Percentiles rank a stretch among this genome's conserved stretches.
phyloP scores from a whole-genome alignment of 2,113 vertebrate genomes.

The Eolophus roseicapilla region DNA sequence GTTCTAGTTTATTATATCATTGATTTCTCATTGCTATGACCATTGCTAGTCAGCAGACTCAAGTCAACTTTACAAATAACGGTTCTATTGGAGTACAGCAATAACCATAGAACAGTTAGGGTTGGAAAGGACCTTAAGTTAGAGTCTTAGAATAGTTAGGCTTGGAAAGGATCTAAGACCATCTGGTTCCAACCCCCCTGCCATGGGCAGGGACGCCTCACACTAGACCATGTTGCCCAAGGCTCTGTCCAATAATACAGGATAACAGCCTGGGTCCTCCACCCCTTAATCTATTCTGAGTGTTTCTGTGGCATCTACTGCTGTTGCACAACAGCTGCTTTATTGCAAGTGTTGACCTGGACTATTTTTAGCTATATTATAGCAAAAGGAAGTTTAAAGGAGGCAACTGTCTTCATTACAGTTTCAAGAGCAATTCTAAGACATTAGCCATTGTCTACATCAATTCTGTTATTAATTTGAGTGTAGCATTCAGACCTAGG shows the following conservation, averaged over 20 bases:
- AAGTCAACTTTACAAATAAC: background rate
- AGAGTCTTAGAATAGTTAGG: too few relatives aligned
- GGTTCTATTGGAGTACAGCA: too few relatives aligned
- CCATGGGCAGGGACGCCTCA: too few relatives aligned
- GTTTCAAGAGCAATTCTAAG: conserved; percentile 15
- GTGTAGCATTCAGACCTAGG: background rate
- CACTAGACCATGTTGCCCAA: too few relatives aligned
- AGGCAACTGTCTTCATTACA: background rate
- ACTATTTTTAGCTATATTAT: conserved; percentile 11
- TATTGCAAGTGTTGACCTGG: background rate
- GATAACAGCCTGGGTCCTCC: background rate
- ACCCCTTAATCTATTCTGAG: background rate
- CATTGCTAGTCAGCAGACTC: background rate
- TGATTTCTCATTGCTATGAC: background rate
- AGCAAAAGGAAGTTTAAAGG: background rate
- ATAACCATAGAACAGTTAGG: too few relatives aligned
- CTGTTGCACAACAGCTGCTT: background rate
- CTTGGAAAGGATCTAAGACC: too few relatives aligned
- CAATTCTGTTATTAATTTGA: conserved; percentile 25
- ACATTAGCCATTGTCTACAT: conserved; percentile 1
- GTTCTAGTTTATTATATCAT: background rate
- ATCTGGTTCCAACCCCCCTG: too few relatives aligned
- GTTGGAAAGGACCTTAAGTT: too few relatives aligned
- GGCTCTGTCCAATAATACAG: too few relatives aligned
- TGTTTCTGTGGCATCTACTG: background rate